Conservation (phyloP, 2,888 invertebrate species). For the Lysandra coridon region DNA sequence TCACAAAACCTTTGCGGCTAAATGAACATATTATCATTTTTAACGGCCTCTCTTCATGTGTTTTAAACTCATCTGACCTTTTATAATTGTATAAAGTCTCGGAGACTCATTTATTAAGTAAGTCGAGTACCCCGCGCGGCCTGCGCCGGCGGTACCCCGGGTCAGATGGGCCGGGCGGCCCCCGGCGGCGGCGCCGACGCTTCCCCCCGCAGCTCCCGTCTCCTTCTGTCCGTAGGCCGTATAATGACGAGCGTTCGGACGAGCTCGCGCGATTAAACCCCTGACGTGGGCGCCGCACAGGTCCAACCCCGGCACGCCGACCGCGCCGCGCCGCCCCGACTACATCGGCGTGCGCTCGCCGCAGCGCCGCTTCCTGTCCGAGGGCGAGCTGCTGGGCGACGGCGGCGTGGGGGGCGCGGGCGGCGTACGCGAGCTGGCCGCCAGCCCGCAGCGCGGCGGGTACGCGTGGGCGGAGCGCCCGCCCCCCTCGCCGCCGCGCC, state of each 20-base stretch:
- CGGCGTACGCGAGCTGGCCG: conserved; percentile 83
- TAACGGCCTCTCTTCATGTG: neutral
- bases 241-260: conserved; percentile 79
- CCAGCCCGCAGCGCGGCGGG: conserved; percentile 88
- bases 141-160: neutral
- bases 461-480: conserved; percentile 78
- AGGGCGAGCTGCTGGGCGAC: conserved; percentile 89
- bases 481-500: conserved; percentile 57
- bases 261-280: conserved; percentile 79
- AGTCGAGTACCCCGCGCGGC: neutral
- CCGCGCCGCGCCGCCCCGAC: conserved; percentile 92
- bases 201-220: conserved; percentile 79
- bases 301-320: conserved; percentile 95
- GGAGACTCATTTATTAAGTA: neutral
- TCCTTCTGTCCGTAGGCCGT: conserved; percentile 80
- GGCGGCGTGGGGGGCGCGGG: conserved; percentile 65
- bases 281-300: conserved; percentile 82
- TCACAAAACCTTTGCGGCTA: neutral
- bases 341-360: conserved; percentile 91
- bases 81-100: neutral
- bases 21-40: neutral
- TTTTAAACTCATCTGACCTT: neutral
- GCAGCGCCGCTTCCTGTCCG: conserved; percentile 88
- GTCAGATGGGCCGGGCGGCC: neutral
- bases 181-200: conserved; percentile 60